Percentiles rank a stretch among this genome's conserved stretches.
Evolutionary conservation across 1,140 invertebrate species (phyloP).

Genomic region (Phortica variegata): DNA sequence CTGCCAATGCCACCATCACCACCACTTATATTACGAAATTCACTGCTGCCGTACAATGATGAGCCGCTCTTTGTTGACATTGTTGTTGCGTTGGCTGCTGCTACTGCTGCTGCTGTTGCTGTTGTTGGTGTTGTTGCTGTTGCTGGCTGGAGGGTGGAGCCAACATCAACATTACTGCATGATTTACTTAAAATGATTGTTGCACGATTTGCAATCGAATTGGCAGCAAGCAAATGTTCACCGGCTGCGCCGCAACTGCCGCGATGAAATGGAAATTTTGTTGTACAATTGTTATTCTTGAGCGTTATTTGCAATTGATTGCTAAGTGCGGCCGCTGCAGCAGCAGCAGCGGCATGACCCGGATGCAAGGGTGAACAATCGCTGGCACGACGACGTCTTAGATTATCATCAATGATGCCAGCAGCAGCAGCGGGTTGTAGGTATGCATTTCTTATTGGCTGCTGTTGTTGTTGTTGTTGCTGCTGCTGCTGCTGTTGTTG

Average conservation of each 20-base stretch:
- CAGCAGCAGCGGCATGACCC: constrained; percentile 14
- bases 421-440: not conserved
- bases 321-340: constrained; percentile 32
- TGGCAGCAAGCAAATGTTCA: constrained; percentile 47
- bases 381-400: constrained; percentile 43
- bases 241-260: constrained; percentile 50
- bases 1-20: constrained; percentile 5
- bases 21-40: constrained; percentile 7
- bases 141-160: constrained; percentile 1
- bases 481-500: constrained; percentile 6
- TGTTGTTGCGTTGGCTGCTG: too few species aligned
- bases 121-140: too few species aligned
- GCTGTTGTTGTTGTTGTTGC: constrained; percentile 12
- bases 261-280: constrained; percentile 46
- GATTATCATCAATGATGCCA: constrained; percentile 22
- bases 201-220: constrained; percentile 49
- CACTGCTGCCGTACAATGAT: constrained; percentile 4
- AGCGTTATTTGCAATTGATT: constrained; percentile 50
- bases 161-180: constrained; percentile 50
- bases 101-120: too few species aligned
- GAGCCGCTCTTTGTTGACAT: not conserved
- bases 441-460: not conserved
- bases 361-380: constrained; percentile 34
- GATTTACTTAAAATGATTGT: constrained; percentile 53
- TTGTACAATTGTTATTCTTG: constrained; percentile 48